Evolutionary conservation across 2,888 invertebrate species (phyloP), one percentile per base, ranked within the genome.

Genomic region (Galerucella nymphaeae): DNA sequence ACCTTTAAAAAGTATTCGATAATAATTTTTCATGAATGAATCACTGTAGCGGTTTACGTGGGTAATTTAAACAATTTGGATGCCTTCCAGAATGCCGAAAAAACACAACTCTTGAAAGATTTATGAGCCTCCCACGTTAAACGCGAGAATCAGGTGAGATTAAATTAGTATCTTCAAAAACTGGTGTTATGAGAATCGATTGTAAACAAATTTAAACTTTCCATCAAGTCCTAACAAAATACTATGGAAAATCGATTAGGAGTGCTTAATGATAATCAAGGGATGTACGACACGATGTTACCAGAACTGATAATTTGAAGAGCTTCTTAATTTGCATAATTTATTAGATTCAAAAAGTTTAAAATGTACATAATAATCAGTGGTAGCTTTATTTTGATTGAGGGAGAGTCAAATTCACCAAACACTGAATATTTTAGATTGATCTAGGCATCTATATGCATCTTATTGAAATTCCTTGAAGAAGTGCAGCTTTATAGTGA

Each of bases 31-130:
- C 23, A 66, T 66, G 55, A 66, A 50, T 50, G 53, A 48, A 64
- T 41, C 55, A 11, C 20, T 50, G 5, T n/a, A 16, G 6, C 9
- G 16, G n/a, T 16, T 9, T 9, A 50, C 50, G 41, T 13, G 20
- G n/a, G 8, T 55, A 41, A 9, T 38, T 50, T 23, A 57, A 55
- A 63, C 57, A 57, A 63, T 55, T 74, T 74, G 74, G 74, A 74
- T 64, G 13, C 20, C n/a, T 23, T 69, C 72, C 74, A 74, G 72
- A 59, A 30, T 30, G 42, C 58, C 70, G 63, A 58, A 63, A 74
- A 71, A 70, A 74, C 59, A 66, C 63, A 20, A 70, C 57, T 50
- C 53, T 53, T 69, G 55, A 65, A 65, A 65, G 38, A 55, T 57
- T 57, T 55, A 66, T 57, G 66, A 66, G 42, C n/a, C 38, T 23